Percentiles rank a stretch among this genome's conserved stretches.
Evolutionary conservation across 2,797 vertebrate genomes (phyloP).

Genomic region (Syngnathus rostellatus): DNA sequence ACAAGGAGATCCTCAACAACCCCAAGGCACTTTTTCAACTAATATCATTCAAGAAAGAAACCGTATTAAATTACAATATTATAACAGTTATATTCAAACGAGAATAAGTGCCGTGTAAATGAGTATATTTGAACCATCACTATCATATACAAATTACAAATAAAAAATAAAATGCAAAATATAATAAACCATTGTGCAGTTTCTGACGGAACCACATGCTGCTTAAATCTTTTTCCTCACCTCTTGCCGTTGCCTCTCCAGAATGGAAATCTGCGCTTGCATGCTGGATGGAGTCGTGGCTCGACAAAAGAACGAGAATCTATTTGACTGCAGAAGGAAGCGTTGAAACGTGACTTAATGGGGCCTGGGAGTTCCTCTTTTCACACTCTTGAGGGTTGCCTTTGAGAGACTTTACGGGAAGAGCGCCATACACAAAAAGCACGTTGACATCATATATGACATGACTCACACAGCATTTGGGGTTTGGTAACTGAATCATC

Average conservation of each 20-base stretch:
- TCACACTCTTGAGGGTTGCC: conserved; percentile 50
- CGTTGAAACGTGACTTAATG: neutral
- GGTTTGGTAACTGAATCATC: neutral
- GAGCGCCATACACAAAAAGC: neutral
- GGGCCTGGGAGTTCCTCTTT: conserved; percentile 42
- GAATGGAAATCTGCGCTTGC: conserved; percentile 53
- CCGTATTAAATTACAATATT: too few species aligned
- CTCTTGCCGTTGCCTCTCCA: conserved; percentile 75
- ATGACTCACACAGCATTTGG: neutral
- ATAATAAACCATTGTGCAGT: too few species aligned
- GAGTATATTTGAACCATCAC: too few species aligned
- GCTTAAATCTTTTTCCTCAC: conserved; percentile 40
- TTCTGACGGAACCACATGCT: too few species aligned
- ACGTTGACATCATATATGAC: neutral
- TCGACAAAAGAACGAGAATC: conserved; percentile 32
- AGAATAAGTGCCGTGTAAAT: too few species aligned
- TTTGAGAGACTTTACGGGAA: conserved; percentile 39
- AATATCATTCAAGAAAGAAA: too few species aligned
- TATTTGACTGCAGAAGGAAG: conserved; percentile 10
- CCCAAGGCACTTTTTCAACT: too few species aligned
- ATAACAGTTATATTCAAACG: too few species aligned
- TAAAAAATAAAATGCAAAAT: too few species aligned
- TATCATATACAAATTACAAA: neutral
- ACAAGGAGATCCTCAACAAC: neutral
- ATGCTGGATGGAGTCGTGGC: neutral